Evolutionary conservation across 2,113 vertebrate genomes (phyloP).

Genomic region (Empidonax traillii): DNA sequence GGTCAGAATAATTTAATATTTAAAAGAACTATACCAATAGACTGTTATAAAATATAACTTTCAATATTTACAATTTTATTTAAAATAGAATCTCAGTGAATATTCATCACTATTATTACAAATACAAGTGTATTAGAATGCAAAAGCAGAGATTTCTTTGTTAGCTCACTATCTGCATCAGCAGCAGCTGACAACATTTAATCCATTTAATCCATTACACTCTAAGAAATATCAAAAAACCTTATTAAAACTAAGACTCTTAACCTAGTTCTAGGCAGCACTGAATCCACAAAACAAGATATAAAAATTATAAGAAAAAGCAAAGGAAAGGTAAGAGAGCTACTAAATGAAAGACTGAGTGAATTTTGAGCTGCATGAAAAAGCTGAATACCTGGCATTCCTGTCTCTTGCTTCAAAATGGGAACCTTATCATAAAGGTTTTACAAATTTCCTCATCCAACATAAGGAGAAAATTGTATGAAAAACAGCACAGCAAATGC

Average conservation of each 20-base stretch:
- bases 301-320: neutral
- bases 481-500: neutral
- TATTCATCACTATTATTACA: neutral
- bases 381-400: neutral
- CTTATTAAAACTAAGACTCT: too few species aligned
- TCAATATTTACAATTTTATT: neutral
- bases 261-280: neutral
- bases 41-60: neutral
- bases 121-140: neutral
- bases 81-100: neutral
- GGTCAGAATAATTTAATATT: neutral
- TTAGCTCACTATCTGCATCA: neutral
- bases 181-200: neutral
- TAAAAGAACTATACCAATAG: neutral
- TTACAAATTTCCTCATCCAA: neutral
- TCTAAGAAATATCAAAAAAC: neutral
- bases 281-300: neutral
- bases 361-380: neutral
- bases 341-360: neutral
- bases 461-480: neutral
- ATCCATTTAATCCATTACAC: neutral
- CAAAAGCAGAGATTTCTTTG: neutral
- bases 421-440: neutral
- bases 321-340: neutral
- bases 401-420: neutral